Evolutionary conservation across 2,888 invertebrate species (phyloP).

Genomic region (Tetragonisca angustula): DNA sequence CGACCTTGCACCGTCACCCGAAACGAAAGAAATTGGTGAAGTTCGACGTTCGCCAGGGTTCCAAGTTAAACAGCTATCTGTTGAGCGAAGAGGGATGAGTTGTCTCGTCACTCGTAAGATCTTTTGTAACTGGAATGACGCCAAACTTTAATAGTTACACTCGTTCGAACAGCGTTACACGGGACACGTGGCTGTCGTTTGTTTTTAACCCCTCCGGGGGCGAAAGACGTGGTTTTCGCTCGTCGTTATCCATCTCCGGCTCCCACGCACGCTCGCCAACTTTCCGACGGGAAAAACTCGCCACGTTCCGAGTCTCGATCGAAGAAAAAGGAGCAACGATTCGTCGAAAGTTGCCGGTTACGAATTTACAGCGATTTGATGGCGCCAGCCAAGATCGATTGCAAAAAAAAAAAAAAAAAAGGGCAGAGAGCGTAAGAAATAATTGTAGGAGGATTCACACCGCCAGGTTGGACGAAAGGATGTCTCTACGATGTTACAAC

Average conservation of each 20-base stretch:
- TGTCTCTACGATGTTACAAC: conserved; percentile 44
- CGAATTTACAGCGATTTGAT: too few species aligned
- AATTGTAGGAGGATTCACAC: too few species aligned
- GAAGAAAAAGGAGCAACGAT: neutral
- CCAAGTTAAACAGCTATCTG: conserved; percentile 23
- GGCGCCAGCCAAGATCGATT: too few species aligned
- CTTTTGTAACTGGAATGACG: conserved; percentile 54
- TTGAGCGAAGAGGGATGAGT: conserved; percentile 35
- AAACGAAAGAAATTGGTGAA: neutral
- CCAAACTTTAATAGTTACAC: conserved; percentile 56
- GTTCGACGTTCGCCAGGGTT: neutral
- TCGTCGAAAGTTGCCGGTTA: neutral
- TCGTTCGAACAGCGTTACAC: conserved; percentile 37
- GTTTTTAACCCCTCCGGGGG: conserved; percentile 8
- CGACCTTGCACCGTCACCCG: neutral
- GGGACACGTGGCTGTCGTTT: conserved; percentile 4
- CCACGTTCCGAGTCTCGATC: neutral
- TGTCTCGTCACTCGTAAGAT: conserved; percentile 33
- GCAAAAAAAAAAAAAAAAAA: too few species aligned
- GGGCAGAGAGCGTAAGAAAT: too few species aligned
- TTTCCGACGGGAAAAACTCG: neutral
- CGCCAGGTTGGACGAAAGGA: conserved; percentile 12
- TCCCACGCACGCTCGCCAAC: neutral
- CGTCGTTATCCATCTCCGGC: neutral
- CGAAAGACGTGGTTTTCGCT: neutral